Percentiles rank a stretch among this genome's conserved stretches.
These are phyloP conservation scores for Thermophis baileyi DNA, from an alignment of 2,113 vertebrate species.

Conservation along the genomic window DNA sequence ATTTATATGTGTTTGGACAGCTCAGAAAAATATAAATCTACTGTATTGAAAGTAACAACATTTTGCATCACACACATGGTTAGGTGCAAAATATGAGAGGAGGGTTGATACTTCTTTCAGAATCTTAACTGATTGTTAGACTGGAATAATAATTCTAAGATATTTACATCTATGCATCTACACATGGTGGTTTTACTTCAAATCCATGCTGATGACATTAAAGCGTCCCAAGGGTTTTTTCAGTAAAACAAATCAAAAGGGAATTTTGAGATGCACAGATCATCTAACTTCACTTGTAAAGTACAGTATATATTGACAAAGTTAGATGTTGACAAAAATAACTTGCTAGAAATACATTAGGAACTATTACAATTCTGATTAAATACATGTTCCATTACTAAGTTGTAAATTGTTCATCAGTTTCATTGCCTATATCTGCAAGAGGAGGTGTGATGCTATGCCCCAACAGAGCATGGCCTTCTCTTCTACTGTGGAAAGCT, in stretches of 20 bases:
- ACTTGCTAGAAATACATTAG: neutral
- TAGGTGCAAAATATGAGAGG: slow-evolving; percentile 16
- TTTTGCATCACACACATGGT: slow-evolving; percentile 28
- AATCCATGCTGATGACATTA: slow-evolving; percentile 40
- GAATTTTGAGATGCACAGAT: neutral
- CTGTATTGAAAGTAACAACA: neutral
- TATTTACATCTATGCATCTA: slow-evolving; percentile 26
- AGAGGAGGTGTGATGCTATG: neutral
- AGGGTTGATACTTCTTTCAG: neutral
- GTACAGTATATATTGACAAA: fast-evolving
- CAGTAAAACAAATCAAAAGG: slow-evolving; percentile 22
- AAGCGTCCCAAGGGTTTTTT: slow-evolving; percentile 4
- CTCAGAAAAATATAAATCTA: slow-evolving; percentile 54
- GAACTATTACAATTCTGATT: neutral
- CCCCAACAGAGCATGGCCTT: neutral
- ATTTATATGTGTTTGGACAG: slow-evolving; percentile 55
- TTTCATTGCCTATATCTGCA: neutral
- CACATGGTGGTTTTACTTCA: slow-evolving; percentile 43
- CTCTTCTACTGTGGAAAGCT: neutral
- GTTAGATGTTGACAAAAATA: neutral
- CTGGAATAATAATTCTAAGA: slow-evolving; percentile 5
- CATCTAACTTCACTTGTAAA: neutral
- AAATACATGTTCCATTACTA: neutral
- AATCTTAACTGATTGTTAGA: neutral
- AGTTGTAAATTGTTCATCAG: neutral